Evolutionary conservation across 2,113 vertebrate species (phyloP), one percentile per base, ranked within the genome.

Genomic region (Rhinopomastus cyanomelas): DNA sequence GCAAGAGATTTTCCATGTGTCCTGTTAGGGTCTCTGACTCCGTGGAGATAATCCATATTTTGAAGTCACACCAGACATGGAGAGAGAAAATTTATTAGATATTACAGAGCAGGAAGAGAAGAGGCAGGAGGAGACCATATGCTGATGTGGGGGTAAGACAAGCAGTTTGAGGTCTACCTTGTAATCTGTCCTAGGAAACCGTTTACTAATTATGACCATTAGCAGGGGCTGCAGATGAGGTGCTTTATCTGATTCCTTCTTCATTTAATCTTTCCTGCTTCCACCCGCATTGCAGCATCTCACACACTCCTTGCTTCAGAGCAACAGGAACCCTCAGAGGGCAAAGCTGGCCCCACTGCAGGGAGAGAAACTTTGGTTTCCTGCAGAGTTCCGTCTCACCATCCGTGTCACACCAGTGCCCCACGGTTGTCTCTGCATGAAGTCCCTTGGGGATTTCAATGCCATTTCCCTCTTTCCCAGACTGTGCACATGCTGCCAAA

Each of bases 1-100:
- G 26, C 59, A n/a, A 72, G 82, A 94, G 88, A 79, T 90, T 93
- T 93, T 92, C 79, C 73, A 25, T 13, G 62, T 64, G 83, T 77
- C 80, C 72, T 82, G 32, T 69, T 88, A 69, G 14, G 16, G 37
- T 81, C 62, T 74, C 49, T 51, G 74, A n/a, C 32, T 89, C 81
- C 1, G 1, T 48, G 42, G 69, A 62, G 81, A 85, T 72, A 68
- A 87, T 77, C 69, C 26, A 0, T 34, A 76, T 88, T 92, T 90
- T 89, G 66, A 71, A 86, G 52, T 57, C 65, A 81, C 32, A 53
- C 75, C 85, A 94, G 82, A 83, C 9, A n/a, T 0, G 23, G 68
- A 64, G 10, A 52, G 55, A 72, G 66, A 62, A 79, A 56, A 94
- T 75, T 12, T 72, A 49, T 68, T 8, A 9, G 74, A 5, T n/a